Base-by-base conservation (phyloP, 2,113 vertebrate genomes). In the Solea senegalensis region DNA sequence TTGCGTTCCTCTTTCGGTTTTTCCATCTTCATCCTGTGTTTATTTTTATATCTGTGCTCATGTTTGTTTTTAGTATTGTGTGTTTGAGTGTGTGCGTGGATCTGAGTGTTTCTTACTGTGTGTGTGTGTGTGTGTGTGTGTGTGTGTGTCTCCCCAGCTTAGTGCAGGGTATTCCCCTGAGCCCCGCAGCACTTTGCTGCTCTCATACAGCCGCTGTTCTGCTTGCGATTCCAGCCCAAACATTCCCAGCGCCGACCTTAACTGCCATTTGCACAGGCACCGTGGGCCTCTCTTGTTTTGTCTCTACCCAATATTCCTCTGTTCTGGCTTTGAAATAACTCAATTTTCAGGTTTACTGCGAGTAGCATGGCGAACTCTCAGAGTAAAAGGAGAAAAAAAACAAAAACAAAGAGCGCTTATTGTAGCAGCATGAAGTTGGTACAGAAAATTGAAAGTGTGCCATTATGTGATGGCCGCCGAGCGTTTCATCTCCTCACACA, bases 141-240 rank as follows among this genome's bases (percentile, higher is more conserved):
- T 76, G 56, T 65, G 26, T 69, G 48, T 74, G 65, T 82, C 64
- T 81, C 70, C 58, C 48, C 13, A 9, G 73, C 76, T 84, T 79
- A 71, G 86, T 81, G 72, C 72, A 82, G 67, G 74, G 74, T 76
- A 74, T 86, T 85, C 88, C 88, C 88, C 62, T 0, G 83, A 78
- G 86, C 54, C 76, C 80, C 78, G 74, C 78, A 90, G 88, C 86
- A 87, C 88, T 90, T 89, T 87, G 85, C 88, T 73, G 85, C 74
- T 86, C 80, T 78, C 69, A 50, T 50, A 28, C 82, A 67, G 66
- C 61, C 52, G n/a, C 75, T 65, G 68, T 54, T 90, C 80, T 78
- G 67, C 87, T 21, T 71, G 40, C 39, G 64, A 65, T 81, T 86
- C 27, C 3, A 69, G 69, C 69, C 77, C 80, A 83, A 85, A 86